phyloP scores from a whole-genome alignment of 2,113 vertebrate genomes.

The Heptranchias perlo region DNA sequence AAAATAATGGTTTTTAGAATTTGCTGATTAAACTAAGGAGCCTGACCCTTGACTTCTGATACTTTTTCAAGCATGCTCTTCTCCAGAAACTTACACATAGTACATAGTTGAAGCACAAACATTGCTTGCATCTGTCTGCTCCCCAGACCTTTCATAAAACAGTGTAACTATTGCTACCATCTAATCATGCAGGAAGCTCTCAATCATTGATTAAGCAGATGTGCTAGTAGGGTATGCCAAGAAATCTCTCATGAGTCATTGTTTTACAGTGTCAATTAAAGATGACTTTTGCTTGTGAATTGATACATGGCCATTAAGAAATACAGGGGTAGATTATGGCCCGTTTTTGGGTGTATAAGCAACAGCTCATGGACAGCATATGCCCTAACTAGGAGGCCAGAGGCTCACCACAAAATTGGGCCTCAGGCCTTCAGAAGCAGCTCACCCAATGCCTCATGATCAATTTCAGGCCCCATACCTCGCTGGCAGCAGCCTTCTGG shows the following conservation, averaged over 20 bases:
- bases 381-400: neutral
- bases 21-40: neutral
- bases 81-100: neutral
- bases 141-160: neutral
- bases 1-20: neutral
- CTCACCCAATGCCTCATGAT: no score
- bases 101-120: neutral
- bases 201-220: neutral
- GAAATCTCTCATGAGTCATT: neutral
- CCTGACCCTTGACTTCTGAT: neutral
- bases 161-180: no score
- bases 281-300: neutral
- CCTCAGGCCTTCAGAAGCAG: neutral
- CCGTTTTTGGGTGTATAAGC: neutral
- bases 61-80: neutral
- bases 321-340: neutral
- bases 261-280: neutral
- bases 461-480: neutral
- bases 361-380: neutral
- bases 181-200: neutral
- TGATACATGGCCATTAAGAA: neutral
- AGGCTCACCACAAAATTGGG: no score
- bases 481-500: neutral
- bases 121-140: neutral
- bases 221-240: neutral